Evolutionary conservation across 1,140 invertebrate genomes (phyloP).

Genomic region (Galleria mellonella): DNA sequence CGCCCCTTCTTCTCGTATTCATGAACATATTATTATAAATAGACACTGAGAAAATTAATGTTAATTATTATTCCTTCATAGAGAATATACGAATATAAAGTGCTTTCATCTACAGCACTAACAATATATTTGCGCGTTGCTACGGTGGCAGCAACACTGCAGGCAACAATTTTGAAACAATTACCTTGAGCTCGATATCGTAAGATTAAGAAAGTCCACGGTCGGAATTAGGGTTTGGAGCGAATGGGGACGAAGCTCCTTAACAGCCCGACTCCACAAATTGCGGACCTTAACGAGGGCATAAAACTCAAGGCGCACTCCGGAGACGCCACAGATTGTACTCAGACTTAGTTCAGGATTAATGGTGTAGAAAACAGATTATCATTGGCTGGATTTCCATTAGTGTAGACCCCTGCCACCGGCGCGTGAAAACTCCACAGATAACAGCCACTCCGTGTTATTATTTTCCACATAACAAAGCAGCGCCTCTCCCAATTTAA

Average conservation of each 20-base stretch:
- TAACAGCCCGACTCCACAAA: constrained; percentile 70
- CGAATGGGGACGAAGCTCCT: constrained; percentile 47
- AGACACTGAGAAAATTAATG: too few relatives aligned
- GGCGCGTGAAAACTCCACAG: constrained; percentile 63
- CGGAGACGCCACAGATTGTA: constrained; percentile 66
- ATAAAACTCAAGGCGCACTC: constrained; percentile 67
- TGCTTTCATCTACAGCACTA: too few relatives aligned
- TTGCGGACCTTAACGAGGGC: constrained; percentile 70
- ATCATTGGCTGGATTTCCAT: constrained; percentile 71
- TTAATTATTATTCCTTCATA: too few relatives aligned
- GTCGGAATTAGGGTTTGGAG: constrained; percentile 60
- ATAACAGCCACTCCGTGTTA: constrained; percentile 58
- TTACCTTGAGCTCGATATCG: constrained; percentile 66
- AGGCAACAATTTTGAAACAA: constrained; percentile 67
- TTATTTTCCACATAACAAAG: constrained; percentile 71
- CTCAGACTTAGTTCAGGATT: constrained; percentile 70
- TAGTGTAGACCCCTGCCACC: constrained; percentile 64
- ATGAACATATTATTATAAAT: too few relatives aligned
- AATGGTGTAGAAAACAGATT: constrained; percentile 73
- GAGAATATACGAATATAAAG: too few relatives aligned
- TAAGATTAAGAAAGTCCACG: constrained; percentile 71
- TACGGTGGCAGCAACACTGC: constrained; percentile 8
- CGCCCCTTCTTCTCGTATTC: too few relatives aligned
- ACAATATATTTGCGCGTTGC: background rate
- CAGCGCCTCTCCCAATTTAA: constrained; percentile 66